These are phyloP conservation scores for Megaceryle torquata DNA, from an alignment of 2,113 vertebrate species.

Conservation along the genomic window DNA sequence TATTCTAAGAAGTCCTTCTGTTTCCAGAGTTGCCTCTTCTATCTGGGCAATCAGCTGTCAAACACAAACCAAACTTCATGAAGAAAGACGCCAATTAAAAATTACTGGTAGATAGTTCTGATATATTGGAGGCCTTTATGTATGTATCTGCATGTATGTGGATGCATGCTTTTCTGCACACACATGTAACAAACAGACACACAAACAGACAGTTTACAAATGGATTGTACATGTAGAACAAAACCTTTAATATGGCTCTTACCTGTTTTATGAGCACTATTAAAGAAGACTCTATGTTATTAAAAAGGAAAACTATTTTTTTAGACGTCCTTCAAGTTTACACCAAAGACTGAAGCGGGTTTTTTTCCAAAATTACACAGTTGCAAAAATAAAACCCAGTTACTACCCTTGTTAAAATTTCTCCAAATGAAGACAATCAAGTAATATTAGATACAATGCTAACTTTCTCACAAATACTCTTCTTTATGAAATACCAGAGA, in stretches of 20 bases:
- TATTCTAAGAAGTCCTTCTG: conserved; percentile 92
- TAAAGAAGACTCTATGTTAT: not conserved
- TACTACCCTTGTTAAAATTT: not conserved
- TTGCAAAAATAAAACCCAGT: not conserved
- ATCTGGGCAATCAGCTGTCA: conserved; percentile 88
- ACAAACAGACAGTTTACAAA: not conserved
- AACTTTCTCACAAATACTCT: not conserved
- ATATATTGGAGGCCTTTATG: not conserved
- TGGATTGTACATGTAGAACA: not conserved
- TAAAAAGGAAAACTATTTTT: not conserved
- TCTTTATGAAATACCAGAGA: not conserved
- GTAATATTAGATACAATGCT: not conserved
- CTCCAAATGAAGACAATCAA: not conserved
- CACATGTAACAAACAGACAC: not conserved
- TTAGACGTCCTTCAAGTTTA: not conserved
- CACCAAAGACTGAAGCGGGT: not conserved
- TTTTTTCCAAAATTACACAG: not conserved
- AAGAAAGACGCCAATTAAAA: not conserved
- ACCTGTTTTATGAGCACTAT: not conserved
- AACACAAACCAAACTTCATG: conserved; percentile 32
- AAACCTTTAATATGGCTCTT: not conserved
- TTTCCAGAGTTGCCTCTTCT: conserved; percentile 88
- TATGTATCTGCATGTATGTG: not conserved
- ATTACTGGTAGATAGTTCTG: not conserved
- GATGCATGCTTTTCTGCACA: not conserved